Percentiles rank a stretch among this genome's conserved stretches.
These are phyloP conservation scores for Troilus luridus DNA, from an alignment of 2,888 invertebrate species.

Conservation along the genomic window DNA sequence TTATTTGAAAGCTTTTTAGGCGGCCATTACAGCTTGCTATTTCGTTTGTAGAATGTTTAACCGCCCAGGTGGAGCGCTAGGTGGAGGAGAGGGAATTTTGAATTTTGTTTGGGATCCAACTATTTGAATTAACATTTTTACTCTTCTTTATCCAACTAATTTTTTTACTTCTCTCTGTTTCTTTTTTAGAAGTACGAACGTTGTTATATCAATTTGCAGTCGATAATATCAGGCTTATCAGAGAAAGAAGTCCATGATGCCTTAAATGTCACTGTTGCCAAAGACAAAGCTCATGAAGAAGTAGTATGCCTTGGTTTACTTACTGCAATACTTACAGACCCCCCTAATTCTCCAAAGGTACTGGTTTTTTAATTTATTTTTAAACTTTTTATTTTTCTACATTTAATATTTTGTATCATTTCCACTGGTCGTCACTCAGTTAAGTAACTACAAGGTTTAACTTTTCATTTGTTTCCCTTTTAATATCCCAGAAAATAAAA, in stretches of 20 bases:
- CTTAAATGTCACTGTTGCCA: constrained; percentile 89
- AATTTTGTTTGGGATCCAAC: constrained; percentile 50
- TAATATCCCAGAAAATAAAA: too few species aligned
- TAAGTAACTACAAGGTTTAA: too few species aligned
- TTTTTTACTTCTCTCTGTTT: constrained; percentile 65
- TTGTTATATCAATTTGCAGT: constrained; percentile 83
- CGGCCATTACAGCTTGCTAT: constrained; percentile 63
- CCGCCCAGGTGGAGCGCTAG: constrained; percentile 62
- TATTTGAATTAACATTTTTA: constrained; percentile 29
- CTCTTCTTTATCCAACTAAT: not conserved
- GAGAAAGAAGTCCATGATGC: constrained; percentile 96
- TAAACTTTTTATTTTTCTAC: not conserved
- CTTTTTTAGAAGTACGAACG: constrained; percentile 89
- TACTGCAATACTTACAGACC: constrained; percentile 89
- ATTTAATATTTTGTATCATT: not conserved
- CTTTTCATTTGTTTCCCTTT: too few species aligned
- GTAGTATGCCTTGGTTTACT: constrained; percentile 89
- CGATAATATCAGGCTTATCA: constrained; percentile 84
- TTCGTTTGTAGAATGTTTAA: constrained; percentile 63
- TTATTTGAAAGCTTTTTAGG: constrained; percentile 61
- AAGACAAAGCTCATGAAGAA: constrained; percentile 92
- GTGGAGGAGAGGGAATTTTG: constrained; percentile 58
- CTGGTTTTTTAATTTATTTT: constrained; percentile 29
- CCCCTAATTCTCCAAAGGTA: constrained; percentile 81
- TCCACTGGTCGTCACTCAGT: too few species aligned